Evolutionary conservation across 53 echinoderm and acorn worm species (phyloP), one percentile per base, ranked within the genome.

Genomic region (Patiria pectinifera): DNA sequence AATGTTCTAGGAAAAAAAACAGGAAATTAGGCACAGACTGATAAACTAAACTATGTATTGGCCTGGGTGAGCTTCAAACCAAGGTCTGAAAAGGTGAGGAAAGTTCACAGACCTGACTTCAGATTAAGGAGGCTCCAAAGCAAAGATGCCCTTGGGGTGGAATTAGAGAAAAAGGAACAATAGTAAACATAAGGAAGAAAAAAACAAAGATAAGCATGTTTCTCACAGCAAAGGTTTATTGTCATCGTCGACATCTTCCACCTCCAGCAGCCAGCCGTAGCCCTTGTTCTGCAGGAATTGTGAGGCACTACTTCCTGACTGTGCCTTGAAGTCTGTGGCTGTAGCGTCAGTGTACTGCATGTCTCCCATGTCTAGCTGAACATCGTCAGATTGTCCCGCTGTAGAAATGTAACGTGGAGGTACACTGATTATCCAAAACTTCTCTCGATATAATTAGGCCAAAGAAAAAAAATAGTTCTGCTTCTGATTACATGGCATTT

Each of bases 181-280:
- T 7, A 4, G 22, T 3, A 15, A 10, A 2, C 8, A 1, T 4
- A 74, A 4, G 16, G 16, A 4, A 83, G 59, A 45, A 24, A 15
- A 58, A 35, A 16, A 48, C 26, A 72, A 24, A 3, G 21, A 75
- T 10, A 18, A 53, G 66, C 3, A 60, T 4, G 22, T 10, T 59
- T 80, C 94, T 91, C 80, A 94, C 94, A 94, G 70, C 66, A 94
- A 89, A 13, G 94, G 94, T 85, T 83, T 82, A 25, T 96, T 92
- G 48, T 95, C 96, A 86, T 99, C 99, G 77, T 96, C 96, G 15
- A 82, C 86, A 48, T 97, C 97, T 76, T 98, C 98, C 35, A 99
- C 99, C 61, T 99, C 99, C 74, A 99, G 92, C 35, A 99, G 90
- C 99, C 99, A 99, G 22, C 99, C 99, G 86, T 95, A 99, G 10